These are phyloP conservation scores for Cryptotis parvus DNA, from an alignment of 2,113 vertebrate species.

Conservation along the genomic window DNA sequence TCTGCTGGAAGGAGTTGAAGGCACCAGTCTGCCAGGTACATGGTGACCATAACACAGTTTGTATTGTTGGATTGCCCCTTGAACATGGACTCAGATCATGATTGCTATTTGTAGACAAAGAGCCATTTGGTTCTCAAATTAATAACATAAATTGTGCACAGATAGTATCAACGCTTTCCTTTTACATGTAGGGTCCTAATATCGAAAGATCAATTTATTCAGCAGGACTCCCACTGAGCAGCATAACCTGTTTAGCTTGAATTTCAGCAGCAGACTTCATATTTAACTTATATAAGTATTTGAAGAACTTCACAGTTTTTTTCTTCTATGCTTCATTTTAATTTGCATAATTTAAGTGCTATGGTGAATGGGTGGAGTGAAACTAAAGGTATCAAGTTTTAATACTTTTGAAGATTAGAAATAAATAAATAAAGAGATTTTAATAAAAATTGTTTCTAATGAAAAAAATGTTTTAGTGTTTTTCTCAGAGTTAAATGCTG, in stretches of 20 bases:
- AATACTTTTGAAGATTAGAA: not conserved
- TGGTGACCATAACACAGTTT: no score
- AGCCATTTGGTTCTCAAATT: not conserved
- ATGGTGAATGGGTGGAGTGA: accelerated
- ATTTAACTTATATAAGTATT: not conserved
- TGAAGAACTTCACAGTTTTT: not conserved
- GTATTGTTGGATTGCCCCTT: no score
- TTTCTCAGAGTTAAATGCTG: not conserved
- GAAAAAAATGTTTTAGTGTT: not conserved
- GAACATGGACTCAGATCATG: not conserved
- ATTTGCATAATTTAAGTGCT: not conserved
- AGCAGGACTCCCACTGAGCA: not conserved
- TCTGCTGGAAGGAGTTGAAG: no score
- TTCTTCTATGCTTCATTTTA: not conserved
- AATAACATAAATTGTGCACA: not conserved
- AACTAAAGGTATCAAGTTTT: not conserved
- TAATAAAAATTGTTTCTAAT: not conserved
- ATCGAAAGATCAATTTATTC: not conserved
- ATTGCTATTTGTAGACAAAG: not conserved
- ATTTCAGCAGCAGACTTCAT: not conserved
- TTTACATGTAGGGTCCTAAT: no score
- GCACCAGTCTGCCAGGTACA: no score
- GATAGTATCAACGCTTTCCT: not conserved
- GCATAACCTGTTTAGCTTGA: not conserved
- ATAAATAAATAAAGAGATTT: not conserved